Evolutionary conservation across 2,113 vertebrate genomes (phyloP).

Genomic region (Cichladusa arquata): DNA sequence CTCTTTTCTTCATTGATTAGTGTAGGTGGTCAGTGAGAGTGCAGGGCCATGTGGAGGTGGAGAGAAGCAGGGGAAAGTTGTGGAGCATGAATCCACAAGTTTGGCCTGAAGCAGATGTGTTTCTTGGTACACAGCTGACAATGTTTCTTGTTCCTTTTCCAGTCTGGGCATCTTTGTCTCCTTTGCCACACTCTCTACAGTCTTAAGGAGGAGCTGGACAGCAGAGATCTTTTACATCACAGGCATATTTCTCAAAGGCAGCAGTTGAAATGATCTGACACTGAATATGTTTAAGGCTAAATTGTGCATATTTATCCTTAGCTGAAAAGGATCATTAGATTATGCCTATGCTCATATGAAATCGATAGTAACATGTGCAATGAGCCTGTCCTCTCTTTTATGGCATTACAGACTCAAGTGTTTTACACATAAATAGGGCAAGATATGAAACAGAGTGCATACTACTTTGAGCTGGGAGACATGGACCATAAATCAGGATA

Average conservation of each 20-base stretch:
- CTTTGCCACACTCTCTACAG: background rate
- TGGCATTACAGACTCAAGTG: slow-evolving; percentile 57
- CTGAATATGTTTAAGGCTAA: slow-evolving; percentile 44
- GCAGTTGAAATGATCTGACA: background rate
- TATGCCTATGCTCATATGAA: slow-evolving; percentile 39
- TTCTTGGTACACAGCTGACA: background rate
- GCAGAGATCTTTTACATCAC: background rate
- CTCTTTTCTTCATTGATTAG: background rate
- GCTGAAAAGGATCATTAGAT: slow-evolving; percentile 63
- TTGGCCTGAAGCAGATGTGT: background rate
- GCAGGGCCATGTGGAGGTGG: background rate
- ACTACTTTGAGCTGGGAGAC: slow-evolving; percentile 56
- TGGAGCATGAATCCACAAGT: background rate
- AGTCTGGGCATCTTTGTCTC: background rate
- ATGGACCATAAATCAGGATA: slow-evolving; percentile 66
- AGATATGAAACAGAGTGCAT: slow-evolving; percentile 51
- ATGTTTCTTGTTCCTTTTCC: background rate
- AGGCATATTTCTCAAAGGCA: slow-evolving; percentile 16
- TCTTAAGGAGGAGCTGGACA: background rate
- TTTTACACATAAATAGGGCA: slow-evolving; percentile 65
- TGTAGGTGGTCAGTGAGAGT: background rate
- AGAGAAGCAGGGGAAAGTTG: background rate
- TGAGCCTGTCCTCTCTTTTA: slow-evolving; percentile 69
- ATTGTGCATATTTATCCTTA: slow-evolving; percentile 67
- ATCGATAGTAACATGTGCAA: slow-evolving; percentile 62